A percentile compares a stretch with the other conserved stretches of the same genome.
These are phyloP conservation scores for Pristionchus exspectatus DNA, from an alignment of 2,888 invertebrate species.

Conservation along the genomic window DNA sequence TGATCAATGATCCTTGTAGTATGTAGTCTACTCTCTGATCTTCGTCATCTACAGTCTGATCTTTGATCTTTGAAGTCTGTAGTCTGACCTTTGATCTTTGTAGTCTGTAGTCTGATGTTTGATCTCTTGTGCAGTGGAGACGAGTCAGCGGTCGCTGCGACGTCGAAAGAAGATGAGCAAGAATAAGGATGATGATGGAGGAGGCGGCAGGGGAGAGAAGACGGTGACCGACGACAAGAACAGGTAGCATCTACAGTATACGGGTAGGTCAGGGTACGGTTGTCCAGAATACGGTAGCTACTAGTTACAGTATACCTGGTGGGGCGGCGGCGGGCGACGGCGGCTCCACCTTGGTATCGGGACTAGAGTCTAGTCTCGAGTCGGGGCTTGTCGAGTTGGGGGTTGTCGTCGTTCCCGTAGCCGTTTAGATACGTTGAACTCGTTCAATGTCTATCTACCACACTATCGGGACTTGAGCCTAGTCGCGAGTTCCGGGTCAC, in stretches of 20 bases:
- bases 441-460: too few relatives aligned
- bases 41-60: neutral
- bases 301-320: neutral
- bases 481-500: too few relatives aligned
- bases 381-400: too few relatives aligned
- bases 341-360: neutral
- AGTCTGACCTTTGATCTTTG: neutral
- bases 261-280: neutral
- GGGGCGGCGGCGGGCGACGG: neutral
- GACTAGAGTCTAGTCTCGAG: neutral
- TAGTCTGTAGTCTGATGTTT: neutral
- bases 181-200: neutral
- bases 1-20: too few relatives aligned
- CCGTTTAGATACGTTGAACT: too few relatives aligned
- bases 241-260: conserved; percentile 16
- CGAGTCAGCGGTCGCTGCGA: neutral
- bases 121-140: conserved; percentile 2
- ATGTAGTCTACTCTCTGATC: too few relatives aligned
- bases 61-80: neutral
- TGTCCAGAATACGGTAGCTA: neutral
- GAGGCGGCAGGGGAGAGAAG: too few relatives aligned
- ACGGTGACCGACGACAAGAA: neutral
- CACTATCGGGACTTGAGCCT: too few relatives aligned
- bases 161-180: conserved; percentile 3
- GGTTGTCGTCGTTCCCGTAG: too few relatives aligned